These are phyloP conservation scores for Tenebrio molitor DNA, from an alignment of 1,140 invertebrate species.

Conservation along the genomic window DNA sequence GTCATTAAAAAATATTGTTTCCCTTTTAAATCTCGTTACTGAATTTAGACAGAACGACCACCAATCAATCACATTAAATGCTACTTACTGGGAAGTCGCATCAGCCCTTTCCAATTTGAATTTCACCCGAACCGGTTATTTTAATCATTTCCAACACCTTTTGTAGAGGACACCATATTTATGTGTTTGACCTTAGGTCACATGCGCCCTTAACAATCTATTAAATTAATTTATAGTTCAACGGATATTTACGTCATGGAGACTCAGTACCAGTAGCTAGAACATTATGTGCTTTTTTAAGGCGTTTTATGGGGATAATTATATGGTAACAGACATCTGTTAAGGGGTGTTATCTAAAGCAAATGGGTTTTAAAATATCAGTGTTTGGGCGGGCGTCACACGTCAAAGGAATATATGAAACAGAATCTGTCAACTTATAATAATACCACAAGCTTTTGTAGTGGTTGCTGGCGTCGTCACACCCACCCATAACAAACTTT, in stretches of 20 bases:
- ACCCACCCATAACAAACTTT: constrained; percentile 15
- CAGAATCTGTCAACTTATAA: constrained; percentile 54
- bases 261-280: constrained; percentile 33
- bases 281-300: constrained; percentile 52
- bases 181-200: constrained; percentile 56
- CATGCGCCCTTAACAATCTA: constrained; percentile 56
- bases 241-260: constrained; percentile 53
- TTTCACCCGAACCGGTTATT: constrained; percentile 51
- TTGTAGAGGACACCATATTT: constrained; percentile 52
- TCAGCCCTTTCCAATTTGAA: constrained; percentile 39
- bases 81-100: constrained; percentile 26
- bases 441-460: constrained; percentile 42
- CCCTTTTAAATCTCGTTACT: constrained; percentile 54
- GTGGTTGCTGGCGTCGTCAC: constrained; percentile 44
- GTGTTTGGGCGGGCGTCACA: constrained; percentile 54
- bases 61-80: constrained; percentile 47
- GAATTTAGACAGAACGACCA: constrained; percentile 30
- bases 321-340: constrained; percentile 59
- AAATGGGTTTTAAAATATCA: constrained; percentile 53
- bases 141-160: constrained; percentile 50
- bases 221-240: constrained; percentile 57
- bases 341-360: constrained; percentile 58
- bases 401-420: constrained; percentile 58
- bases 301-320: constrained; percentile 60
- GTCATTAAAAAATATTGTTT: constrained; percentile 59